A percentile compares a stretch with the other conserved stretches of the same genome.
Conservation (phyloP, 2,888 invertebrate genomes). For the Tetranychus piercei region DNA sequence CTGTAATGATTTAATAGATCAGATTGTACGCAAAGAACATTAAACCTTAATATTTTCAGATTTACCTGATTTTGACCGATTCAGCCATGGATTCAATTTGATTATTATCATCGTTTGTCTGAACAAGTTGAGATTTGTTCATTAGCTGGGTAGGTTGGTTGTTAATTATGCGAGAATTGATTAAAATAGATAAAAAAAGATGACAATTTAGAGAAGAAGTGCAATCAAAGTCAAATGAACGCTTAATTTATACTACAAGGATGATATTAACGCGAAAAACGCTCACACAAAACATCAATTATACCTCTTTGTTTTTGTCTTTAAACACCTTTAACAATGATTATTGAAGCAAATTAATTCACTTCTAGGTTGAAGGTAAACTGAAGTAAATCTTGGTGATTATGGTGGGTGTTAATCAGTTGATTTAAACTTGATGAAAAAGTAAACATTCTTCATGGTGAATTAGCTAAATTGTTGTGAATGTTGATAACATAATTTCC, state of each 20-base stretch:
- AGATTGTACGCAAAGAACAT: too few species aligned
- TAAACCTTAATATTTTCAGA: too few species aligned
- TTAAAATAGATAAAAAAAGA: neutral
- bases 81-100: too few species aligned
- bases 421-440: neutral
- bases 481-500: slow-evolving; percentile 29
- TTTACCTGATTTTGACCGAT: too few species aligned
- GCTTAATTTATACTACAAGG: too few species aligned
- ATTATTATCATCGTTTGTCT: too few species aligned
- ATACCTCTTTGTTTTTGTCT: neutral
- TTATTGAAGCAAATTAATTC: neutral
- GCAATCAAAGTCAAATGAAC: neutral
- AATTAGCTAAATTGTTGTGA: neutral
- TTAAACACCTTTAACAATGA: neutral
- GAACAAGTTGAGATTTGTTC: neutral
- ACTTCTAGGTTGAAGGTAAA: neutral
- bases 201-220: neutral
- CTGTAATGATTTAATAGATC: too few species aligned
- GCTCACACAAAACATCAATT: neutral
- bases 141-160: neutral
- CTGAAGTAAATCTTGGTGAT: neutral
- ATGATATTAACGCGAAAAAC: neutral
- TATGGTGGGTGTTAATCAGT: neutral
- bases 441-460: neutral
- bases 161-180: neutral